Base-by-base conservation (phyloP, 1,140 invertebrate genomes). In the Lysiphlebus fabarum region DNA sequence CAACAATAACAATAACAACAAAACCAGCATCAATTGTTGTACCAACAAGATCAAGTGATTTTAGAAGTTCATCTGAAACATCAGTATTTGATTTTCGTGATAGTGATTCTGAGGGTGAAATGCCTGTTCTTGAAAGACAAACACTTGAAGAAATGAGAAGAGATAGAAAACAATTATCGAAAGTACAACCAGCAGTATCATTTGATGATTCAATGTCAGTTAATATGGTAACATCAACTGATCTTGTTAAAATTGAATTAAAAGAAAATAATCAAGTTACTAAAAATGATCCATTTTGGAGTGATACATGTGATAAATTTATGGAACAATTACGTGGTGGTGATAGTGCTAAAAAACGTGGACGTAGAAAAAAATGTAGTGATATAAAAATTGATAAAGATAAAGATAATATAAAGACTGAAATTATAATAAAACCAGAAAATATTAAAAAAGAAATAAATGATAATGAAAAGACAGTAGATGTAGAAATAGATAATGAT, bases 271-370 rank as follows among this genome's bases (percentile, higher is more conserved):
- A 77, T 11, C 75, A 75, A 55, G 70, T 70, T 12, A 66, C 56
- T 9, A 74, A 72, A 14, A 67, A 78, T 10, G 84, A 85, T 67
- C 71, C 82, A 65, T 83, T 84, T 70, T 86, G 85, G 85, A 78
- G 81, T 53, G 82, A 75, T 65, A 82, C 86, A 9, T 89, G 87
- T 80, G 86, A 88, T 78, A 86, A 79, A 69, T 88, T 89, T 73
- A 81, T 88, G 75, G 85, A 87, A 71, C 84, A 89, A 72, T 72
- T 89, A 36, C 83, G 85, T 63, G 78, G 70, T 45, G 82, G 82
- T 2, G 83, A 82, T 62, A 61, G 76, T 26, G 59, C 67, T 11
- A 84, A 84, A 65, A 85, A 85, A 64, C 81, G 83, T 37, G 75
- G 72, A 10, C 65, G 79, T 38, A 77, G 80, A 68, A 82, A 85